These are phyloP conservation scores for Belonocnema kinseyi DNA, from an alignment of 1,140 invertebrate species.

Conservation along the genomic window DNA sequence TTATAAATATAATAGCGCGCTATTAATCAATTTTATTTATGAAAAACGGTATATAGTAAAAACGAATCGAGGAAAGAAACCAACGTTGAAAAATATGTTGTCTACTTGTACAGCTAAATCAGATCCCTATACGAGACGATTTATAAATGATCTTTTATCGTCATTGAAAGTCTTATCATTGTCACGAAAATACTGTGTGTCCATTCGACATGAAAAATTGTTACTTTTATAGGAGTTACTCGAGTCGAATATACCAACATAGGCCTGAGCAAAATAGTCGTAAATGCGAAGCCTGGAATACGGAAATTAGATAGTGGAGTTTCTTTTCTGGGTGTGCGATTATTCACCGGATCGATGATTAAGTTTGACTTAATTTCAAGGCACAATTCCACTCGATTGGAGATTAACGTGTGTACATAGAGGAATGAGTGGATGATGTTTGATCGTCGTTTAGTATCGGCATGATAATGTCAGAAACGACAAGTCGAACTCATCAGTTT, in stretches of 20 bases:
- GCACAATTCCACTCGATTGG: constrained; percentile 33
- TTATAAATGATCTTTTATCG: constrained; percentile 10
- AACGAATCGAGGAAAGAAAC: background rate
- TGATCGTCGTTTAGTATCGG: constrained; percentile 23
- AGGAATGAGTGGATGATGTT: constrained; percentile 24
- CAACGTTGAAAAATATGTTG: background rate
- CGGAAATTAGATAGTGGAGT: background rate
- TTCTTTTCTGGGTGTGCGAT: background rate
- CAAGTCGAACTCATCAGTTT: constrained; percentile 36
- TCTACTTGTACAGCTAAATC: constrained; percentile 26
- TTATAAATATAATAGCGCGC: constrained; percentile 22
- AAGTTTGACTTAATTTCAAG: constrained; percentile 22
- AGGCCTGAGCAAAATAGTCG: constrained; percentile 5
- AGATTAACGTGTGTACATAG: constrained; percentile 34
- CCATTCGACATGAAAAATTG: constrained; percentile 6
- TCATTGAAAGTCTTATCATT: background rate
- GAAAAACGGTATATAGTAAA: too few species aligned
- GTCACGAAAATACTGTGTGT: background rate
- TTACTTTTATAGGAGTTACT: constrained; percentile 2
- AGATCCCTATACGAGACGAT: background rate
- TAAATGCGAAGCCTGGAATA: background rate
- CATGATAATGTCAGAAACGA: constrained; percentile 43
- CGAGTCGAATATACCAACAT: constrained; percentile 4
- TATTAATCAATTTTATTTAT: background rate
- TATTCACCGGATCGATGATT: background rate